Evolutionary conservation across 2,113 vertebrate genomes (phyloP).

Genomic region (Alouatta palliata): DNA sequence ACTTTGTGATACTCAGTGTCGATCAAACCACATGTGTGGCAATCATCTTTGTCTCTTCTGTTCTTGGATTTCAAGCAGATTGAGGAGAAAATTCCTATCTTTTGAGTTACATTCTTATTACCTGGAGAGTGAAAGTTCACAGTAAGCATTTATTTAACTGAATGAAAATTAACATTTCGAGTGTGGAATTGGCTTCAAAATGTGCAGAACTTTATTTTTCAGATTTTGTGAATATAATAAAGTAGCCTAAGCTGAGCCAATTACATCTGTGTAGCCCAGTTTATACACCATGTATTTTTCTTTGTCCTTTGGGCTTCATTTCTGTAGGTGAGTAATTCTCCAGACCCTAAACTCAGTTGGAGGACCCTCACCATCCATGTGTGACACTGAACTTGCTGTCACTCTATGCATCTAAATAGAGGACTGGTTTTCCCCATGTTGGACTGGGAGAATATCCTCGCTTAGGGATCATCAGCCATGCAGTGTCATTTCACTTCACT

Average conservation of each 20-base stretch:
- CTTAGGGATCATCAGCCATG: background rate
- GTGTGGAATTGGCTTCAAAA: background rate
- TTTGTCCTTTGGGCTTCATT: background rate
- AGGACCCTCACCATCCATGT: background rate
- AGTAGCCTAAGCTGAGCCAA: background rate
- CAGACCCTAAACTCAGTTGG: background rate
- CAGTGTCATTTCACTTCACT: background rate
- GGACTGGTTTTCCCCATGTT: background rate
- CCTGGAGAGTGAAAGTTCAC: background rate
- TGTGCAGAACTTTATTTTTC: background rate
- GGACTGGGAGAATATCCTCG: background rate
- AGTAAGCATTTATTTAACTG: too few relatives aligned
- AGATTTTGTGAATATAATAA: background rate
- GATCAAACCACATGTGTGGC: accelerated
- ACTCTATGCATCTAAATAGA: background rate
- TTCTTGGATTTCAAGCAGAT: background rate
- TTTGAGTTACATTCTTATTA: background rate
- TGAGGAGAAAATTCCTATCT: background rate
- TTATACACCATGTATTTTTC: accelerated
- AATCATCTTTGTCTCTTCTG: background rate
- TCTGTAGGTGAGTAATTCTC: background rate
- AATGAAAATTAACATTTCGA: background rate
- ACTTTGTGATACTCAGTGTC: background rate
- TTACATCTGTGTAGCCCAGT: background rate
- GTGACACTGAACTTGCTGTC: background rate